Percentiles rank a stretch among this genome's conserved stretches.
Conservation (phyloP, 2,797 vertebrate species). For the Spondyliosoma cantharus region DNA sequence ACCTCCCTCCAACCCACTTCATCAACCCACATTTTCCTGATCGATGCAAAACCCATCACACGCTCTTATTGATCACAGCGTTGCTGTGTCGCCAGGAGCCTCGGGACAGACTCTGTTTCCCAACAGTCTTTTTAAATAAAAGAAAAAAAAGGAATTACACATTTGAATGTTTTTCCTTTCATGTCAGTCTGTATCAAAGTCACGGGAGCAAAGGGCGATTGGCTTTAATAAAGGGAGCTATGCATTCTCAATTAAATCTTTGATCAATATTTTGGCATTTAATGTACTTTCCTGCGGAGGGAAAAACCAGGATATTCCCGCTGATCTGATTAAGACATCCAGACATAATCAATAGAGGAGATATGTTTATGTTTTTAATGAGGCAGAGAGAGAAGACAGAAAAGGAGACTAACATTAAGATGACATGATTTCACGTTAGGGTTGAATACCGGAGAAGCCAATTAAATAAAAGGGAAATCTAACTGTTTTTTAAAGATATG, state of each 20-base stretch:
- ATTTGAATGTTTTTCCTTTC: constrained; percentile 75
- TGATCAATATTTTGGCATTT: constrained; percentile 83
- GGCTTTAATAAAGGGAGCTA: constrained; percentile 71
- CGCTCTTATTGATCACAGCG: constrained; percentile 79
- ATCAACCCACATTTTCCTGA: constrained; percentile 84
- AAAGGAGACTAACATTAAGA: constrained; percentile 35
- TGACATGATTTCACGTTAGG: constrained; percentile 51
- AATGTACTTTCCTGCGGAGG: constrained; percentile 74
- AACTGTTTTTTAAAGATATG: constrained; percentile 1
- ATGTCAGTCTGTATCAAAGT: constrained; percentile 81
- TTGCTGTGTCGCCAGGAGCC: constrained; percentile 80
- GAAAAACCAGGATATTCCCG: constrained; percentile 68
- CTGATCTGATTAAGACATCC: constrained; percentile 83
- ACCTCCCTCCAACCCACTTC: constrained; percentile 70
- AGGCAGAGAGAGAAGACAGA: constrained; percentile 50
- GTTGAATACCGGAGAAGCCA: constrained; percentile 30
- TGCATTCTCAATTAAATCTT: constrained; percentile 72
- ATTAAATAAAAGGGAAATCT: constrained; percentile 14
- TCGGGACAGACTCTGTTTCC: constrained; percentile 74
- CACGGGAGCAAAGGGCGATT: constrained; percentile 67
- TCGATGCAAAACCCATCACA: constrained; percentile 84
- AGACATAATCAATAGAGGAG: constrained; percentile 83
- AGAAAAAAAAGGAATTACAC: constrained; percentile 74
- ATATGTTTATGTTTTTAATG: constrained; percentile 82
- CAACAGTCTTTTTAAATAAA: constrained; percentile 76